A percentile compares a stretch with the other conserved stretches of the same genome.
Evolutionary conservation across 2,888 invertebrate species (phyloP).

Genomic region (Ophion slaviceki): DNA sequence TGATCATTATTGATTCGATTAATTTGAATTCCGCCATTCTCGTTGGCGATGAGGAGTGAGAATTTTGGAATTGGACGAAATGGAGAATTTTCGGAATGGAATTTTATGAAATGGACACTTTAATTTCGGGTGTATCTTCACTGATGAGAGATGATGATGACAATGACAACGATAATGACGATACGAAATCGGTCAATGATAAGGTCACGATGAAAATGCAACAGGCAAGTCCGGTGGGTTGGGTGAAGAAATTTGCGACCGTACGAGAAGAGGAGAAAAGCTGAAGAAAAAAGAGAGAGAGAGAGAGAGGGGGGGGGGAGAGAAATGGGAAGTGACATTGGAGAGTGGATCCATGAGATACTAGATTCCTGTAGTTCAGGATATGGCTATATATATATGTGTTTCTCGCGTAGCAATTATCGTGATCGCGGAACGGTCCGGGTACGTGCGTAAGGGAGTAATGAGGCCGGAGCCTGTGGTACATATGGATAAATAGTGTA

Average conservation of each 20-base stretch:
- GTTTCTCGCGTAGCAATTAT: constrained; percentile 67
- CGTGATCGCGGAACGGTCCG: constrained; percentile 59
- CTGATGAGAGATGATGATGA: no score
- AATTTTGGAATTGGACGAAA: no score
- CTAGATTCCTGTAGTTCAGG: constrained; percentile 13
- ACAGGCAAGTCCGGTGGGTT: not conserved
- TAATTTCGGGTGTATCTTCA: no score
- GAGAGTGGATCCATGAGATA: constrained; percentile 16
- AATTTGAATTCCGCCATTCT: no score
- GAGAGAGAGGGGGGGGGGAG: not conserved
- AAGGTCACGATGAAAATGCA: not conserved
- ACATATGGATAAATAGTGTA: constrained; percentile 65
- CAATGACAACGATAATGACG: not conserved
- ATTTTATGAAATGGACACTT: no score
- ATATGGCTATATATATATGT: not conserved
- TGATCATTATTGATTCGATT: no score
- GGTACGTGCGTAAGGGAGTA: constrained; percentile 70
- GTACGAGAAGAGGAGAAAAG: not conserved
- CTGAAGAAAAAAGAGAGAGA: not conserved
- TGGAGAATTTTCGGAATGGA: no score
- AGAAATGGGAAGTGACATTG: not conserved
- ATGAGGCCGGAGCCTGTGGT: constrained; percentile 65
- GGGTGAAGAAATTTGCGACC: no score
- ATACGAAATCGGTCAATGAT: not conserved
- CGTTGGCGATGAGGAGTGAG: no score